phyloP scores from a whole-genome alignment of 2,888 invertebrate species.

The Polydesmus complanatus region DNA sequence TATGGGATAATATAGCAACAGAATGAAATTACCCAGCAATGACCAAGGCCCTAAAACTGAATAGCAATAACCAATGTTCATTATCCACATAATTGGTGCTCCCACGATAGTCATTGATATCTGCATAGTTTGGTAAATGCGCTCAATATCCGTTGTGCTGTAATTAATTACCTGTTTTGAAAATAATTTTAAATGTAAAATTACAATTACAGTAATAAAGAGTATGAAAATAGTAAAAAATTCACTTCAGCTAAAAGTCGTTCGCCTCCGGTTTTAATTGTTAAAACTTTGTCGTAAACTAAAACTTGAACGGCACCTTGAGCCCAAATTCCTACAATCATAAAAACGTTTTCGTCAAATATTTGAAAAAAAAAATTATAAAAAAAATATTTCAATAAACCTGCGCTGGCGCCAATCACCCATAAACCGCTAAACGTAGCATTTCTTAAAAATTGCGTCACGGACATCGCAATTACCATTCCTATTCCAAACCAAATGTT shows the following conservation, averaged over 20 bases:
- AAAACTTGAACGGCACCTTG: slow-evolving; percentile 9
- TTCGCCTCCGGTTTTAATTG: slow-evolving; percentile 10
- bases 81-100: slow-evolving; percentile 31
- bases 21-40: slow-evolving; percentile 32
- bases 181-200: neutral
- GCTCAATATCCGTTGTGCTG: slow-evolving; percentile 20
- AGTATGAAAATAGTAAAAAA: neutral
- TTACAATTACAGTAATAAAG: neutral
- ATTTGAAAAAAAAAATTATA: neutral
- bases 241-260: slow-evolving; percentile 10
- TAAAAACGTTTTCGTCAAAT: neutral
- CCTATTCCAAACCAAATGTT: slow-evolving; percentile 26
- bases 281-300: slow-evolving; percentile 13
- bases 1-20: slow-evolving; percentile 33
- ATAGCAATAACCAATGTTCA: slow-evolving; percentile 32
- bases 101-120: slow-evolving; percentile 27
- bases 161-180: slow-evolving; percentile 15
- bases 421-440: slow-evolving; percentile 29
- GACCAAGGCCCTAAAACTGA: slow-evolving; percentile 36
- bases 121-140: slow-evolving; percentile 28
- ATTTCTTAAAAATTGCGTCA: slow-evolving; percentile 28
- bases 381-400: slow-evolving; percentile 17
- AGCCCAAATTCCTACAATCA: slow-evolving; percentile 12
- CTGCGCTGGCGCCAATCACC: slow-evolving; percentile 25
- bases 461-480: slow-evolving; percentile 26